A percentile compares a stretch with the other conserved stretches of the same genome.
These are phyloP conservation scores for Calliopsis andreniformis DNA, from an alignment of 1,140 invertebrate genomes.

Conservation along the genomic window DNA sequence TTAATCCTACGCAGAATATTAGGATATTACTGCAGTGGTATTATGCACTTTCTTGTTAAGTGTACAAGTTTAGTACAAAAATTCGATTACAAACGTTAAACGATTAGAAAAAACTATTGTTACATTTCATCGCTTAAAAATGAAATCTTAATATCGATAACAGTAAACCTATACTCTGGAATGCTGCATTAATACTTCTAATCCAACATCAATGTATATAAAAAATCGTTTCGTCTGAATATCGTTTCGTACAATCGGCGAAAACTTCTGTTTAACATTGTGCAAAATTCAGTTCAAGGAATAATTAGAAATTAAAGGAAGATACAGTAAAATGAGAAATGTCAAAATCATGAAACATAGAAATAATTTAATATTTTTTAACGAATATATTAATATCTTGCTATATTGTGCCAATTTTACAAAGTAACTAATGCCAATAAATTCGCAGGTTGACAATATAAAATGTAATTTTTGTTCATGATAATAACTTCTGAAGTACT, in stretches of 20 bases:
- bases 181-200: constrained; percentile 65
- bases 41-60: constrained; percentile 23
- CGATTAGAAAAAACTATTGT: constrained; percentile 50
- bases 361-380: constrained; percentile 10
- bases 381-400: not conserved
- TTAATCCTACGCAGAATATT: constrained; percentile 54
- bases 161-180: constrained; percentile 56
- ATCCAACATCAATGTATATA: constrained; percentile 44
- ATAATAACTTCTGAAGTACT: not conserved
- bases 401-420: constrained; percentile 10
- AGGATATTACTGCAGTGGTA: constrained; percentile 43
- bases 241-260: constrained; percentile 27
- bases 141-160: constrained; percentile 44
- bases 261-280: constrained; percentile 18
- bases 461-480: not conserved
- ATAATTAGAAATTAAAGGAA: constrained; percentile 45
- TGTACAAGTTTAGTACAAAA: constrained; percentile 52
- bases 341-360: constrained; percentile 12
- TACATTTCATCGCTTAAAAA: constrained; percentile 43
- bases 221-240: constrained; percentile 31
- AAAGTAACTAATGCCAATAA: constrained; percentile 3
- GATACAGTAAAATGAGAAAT: constrained; percentile 26
- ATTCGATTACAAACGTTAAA: constrained; percentile 45
- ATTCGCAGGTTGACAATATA: constrained; percentile 4
- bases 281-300: constrained; percentile 39